Base-by-base conservation (phyloP, 1,140 invertebrate species). In the Drosophila mauritiana region DNA sequence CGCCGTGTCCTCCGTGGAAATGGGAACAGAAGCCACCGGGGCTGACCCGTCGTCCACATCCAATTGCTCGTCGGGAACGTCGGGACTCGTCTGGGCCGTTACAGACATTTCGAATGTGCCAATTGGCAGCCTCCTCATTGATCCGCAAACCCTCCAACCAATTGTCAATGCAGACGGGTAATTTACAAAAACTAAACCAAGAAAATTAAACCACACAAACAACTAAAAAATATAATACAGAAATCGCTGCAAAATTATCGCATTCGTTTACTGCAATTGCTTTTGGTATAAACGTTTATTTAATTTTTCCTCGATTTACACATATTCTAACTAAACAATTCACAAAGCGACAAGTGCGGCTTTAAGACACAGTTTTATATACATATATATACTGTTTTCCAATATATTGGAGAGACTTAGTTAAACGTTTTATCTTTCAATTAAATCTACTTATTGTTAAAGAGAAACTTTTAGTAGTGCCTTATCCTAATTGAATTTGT, bases 91-190 rank as follows among this genome's bases (percentile, higher is more conserved):
- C 89, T 98, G 97, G 96, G 97, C 97, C 45, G 96, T 97, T 8
- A 97, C 96, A 40, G 96, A 96, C 93, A 94, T 97, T 88, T 94
- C 96, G 20, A 95, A 95, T 63, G 96, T 98, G 39, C 97, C 97
- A 55, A 93, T 95, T 57, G 97, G 97, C 48, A 97, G 96, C 78
- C 93, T 98, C 68, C 95, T 98, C 67, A 97, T 98, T 84, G 96
- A 98, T 92, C 97, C 97, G 27, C 96, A 96, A 92, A 95, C 94
- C 80, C 94, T 95, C 25, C 93, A 94, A 91, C 94, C 95, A 61
- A 93, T 94, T 83, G 93, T 94, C 80, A 96, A 96, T 92, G 90
- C 93, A 69, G 95, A 96, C 92, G 95, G 95, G 91, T 92, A 92
- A 92, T 92, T 92, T 90, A 91, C 91, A 91, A 91, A 91, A 89